Percentiles rank a stretch among this genome's conserved stretches.
These are phyloP conservation scores for Neodiprion lecontei DNA, from an alignment of 1,140 invertebrate genomes.

Conservation along the genomic window DNA sequence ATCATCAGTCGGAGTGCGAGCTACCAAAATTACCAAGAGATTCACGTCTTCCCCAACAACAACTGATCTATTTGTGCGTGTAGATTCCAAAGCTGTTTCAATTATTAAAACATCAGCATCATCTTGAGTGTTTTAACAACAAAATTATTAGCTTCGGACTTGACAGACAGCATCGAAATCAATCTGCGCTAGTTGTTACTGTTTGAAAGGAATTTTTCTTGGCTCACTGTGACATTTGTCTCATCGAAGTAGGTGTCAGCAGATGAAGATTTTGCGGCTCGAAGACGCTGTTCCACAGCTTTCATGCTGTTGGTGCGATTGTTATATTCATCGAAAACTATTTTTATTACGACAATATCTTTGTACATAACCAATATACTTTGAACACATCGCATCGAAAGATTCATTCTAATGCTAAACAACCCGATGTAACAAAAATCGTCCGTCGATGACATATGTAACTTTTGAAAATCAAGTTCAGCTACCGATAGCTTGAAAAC, in stretches of 20 bases:
- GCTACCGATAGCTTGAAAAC: slow-evolving; percentile 15
- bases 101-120: slow-evolving; percentile 34
- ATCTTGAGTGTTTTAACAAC: slow-evolving; percentile 21
- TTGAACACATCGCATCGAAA: slow-evolving; percentile 39
- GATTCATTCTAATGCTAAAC: slow-evolving; percentile 43
- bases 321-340: slow-evolving; percentile 32
- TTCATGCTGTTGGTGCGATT: slow-evolving; percentile 16
- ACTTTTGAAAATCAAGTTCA: background rate
- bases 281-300: slow-evolving; percentile 16
- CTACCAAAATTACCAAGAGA: slow-evolving; percentile 35
- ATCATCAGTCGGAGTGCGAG: slow-evolving; percentile 39
- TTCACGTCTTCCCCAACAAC: slow-evolving; percentile 40
- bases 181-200: background rate
- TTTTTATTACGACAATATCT: slow-evolving; percentile 24
- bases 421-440: slow-evolving; percentile 42
- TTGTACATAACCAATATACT: slow-evolving; percentile 48
- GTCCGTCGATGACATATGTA: slow-evolving; percentile 38
- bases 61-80: slow-evolving; percentile 26
- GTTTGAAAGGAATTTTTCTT: slow-evolving; percentile 10
- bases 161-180: background rate
- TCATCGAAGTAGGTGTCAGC: slow-evolving; percentile 19
- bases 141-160: background rate
- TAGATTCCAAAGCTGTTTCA: slow-evolving; percentile 31
- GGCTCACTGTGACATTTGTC: slow-evolving; percentile 8
- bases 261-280: slow-evolving; percentile 9